These are phyloP conservation scores for Ariolimax columbianus DNA, from an alignment of 2,888 invertebrate species.

Conservation along the genomic window DNA sequence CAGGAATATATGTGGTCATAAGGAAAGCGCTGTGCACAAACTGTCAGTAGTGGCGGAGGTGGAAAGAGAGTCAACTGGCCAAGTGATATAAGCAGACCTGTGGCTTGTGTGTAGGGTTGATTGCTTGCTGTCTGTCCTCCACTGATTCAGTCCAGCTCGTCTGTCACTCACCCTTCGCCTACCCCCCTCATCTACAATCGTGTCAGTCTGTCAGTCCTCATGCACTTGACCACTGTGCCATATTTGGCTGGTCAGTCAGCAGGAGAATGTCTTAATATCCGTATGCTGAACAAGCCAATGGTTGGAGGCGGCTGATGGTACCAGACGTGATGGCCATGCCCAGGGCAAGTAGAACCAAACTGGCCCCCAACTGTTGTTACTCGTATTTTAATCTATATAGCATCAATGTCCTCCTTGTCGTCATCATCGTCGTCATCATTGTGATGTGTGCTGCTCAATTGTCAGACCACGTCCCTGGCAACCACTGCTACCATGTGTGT, in stretches of 20 bases:
- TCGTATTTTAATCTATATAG: constrained; percentile 23
- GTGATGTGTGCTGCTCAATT: background rate
- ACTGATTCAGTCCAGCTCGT: background rate
- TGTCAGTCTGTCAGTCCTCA: constrained; percentile 19
- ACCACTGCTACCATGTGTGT: background rate
- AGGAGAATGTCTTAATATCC: background rate
- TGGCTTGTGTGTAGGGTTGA: constrained; percentile 35
- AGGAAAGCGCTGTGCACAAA: background rate
- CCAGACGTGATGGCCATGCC: background rate
- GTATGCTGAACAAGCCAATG: constrained; percentile 16
- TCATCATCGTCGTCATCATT: constrained; percentile 10
- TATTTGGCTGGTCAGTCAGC: constrained; percentile 22
- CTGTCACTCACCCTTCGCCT: background rate
- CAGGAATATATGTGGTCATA: background rate
- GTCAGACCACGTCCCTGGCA: background rate
- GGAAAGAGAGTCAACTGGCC: background rate
- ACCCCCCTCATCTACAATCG: background rate
- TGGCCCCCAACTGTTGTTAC: constrained; percentile 26
- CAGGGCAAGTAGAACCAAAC: constrained; percentile 30
- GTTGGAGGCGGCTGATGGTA: constrained; percentile 17
- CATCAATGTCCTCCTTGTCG: constrained; percentile 37
- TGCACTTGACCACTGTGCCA: constrained; percentile 8
- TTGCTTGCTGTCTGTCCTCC: constrained; percentile 5
- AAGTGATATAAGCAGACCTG: constrained; percentile 11
- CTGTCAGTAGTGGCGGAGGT: background rate